Evolutionary conservation across 2,797 vertebrate genomes (phyloP), one percentile per base, ranked within the genome.

Genomic region (Myripristis jacobus): DNA sequence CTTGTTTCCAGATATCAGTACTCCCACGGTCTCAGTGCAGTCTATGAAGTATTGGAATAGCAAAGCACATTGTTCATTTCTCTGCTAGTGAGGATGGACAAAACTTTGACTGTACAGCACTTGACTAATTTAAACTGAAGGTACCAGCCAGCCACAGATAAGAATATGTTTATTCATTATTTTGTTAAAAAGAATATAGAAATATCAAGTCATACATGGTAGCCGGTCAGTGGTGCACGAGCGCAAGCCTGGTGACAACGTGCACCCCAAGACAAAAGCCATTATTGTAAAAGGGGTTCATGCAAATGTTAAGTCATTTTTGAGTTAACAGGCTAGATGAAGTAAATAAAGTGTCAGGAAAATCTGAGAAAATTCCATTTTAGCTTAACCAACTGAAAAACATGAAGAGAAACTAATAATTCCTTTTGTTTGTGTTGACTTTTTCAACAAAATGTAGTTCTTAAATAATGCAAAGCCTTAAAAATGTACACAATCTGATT

Each of bases 1-100:
- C 87, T 89, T 90, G 90, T 93, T 93, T 94, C 91, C 92, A 92
- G 87, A 93, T 89, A 91, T 83, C 79, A 84, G 82, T 79, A 90
- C 93, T 93, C 92, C 91, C 90, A 93, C 92, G 88, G 74, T 73
- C 86, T 86, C 83, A 62, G 66, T 83, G 75, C 84, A 83, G 89
- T 87, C 89, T 85, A 87, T 63, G 82, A 91, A 80, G 88, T 90
- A 86, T 91, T 88, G 70, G 80, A 80, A 71, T 80, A 82, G 82
- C 89, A 91, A 84, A 58, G 79, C 83, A 92, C 89, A 81, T 88
- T 85, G 84, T 84, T 90, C 82, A 71, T 81, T 78, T 92, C 88
- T 81, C 82, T 79, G 77, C 79, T 80, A 75, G 64, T 73, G 81
- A 86, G 86, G 84, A 88, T 83, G 75, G 86, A 72, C 66, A 73